Percentiles rank a stretch among this genome's conserved stretches.
phyloP scores from a whole-genome alignment of 2,888 invertebrate genomes.

The Choreutis nemorana region DNA sequence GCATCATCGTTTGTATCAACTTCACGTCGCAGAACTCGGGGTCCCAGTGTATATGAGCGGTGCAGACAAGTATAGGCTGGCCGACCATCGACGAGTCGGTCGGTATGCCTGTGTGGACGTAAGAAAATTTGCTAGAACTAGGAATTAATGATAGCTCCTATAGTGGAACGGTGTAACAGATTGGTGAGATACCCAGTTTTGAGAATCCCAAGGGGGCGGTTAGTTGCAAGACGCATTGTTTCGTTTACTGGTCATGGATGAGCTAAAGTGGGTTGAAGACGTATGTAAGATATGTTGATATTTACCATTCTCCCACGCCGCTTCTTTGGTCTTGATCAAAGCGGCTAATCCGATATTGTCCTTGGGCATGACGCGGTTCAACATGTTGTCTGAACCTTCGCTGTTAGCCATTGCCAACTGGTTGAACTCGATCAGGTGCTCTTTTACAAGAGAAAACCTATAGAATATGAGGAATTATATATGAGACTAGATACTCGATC shows the following conservation, averaged over 20 bases:
- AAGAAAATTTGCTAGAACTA: too few species aligned
- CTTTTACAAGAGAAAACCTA: conserved; percentile 94
- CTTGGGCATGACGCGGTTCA: conserved; percentile 98
- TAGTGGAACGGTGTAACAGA: too few species aligned
- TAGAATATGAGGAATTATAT: too few species aligned
- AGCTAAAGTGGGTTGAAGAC: too few species aligned
- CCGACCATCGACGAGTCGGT: conserved; percentile 78
- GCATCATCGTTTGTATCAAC: conserved; percentile 98
- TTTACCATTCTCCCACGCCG: conserved; percentile 89
- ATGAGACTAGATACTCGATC: too few species aligned
- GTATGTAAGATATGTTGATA: too few species aligned
- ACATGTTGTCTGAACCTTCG: conserved; percentile 97
- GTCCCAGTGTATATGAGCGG: conserved; percentile 99
- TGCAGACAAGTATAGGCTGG: conserved; percentile 93
- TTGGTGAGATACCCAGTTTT: too few species aligned
- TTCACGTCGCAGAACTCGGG: conserved; percentile 99
- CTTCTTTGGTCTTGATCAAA: conserved; percentile 92
- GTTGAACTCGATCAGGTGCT: conserved; percentile 97
- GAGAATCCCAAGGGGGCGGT: too few species aligned
- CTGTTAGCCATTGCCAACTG: conserved; percentile 98
- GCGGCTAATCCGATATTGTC: conserved; percentile 99
- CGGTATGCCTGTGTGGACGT: conserved; percentile 76
- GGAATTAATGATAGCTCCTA: too few species aligned
- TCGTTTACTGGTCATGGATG: too few species aligned
- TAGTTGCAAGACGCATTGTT: too few species aligned